These are phyloP conservation scores for Meriones psammophilus DNA, from an alignment of 2,797 vertebrate genomes.

Conservation along the genomic window DNA sequence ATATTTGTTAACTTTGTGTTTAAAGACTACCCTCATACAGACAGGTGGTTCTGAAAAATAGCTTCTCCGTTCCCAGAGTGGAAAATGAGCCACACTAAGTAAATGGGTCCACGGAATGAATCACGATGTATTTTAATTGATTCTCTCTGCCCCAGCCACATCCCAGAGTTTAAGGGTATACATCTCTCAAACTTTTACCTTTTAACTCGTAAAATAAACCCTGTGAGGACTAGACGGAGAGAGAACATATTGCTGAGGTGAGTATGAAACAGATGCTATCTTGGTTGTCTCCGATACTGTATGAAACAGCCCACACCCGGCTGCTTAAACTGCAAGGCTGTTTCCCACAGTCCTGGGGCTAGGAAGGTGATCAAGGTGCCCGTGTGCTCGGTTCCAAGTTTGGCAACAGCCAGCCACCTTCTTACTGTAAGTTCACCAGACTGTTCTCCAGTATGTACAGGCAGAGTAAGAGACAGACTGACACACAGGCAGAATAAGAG, in stretches of 20 bases:
- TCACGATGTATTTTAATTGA: neutral
- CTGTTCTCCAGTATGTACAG: no score
- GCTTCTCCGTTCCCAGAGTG: slow-evolving; percentile 56
- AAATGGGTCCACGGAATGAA: slow-evolving; percentile 10
- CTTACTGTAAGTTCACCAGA: neutral
- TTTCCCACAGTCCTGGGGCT: neutral
- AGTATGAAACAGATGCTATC: neutral
- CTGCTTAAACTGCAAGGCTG: neutral
- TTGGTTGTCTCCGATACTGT: neutral
- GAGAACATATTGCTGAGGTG: neutral
- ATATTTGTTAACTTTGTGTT: slow-evolving; percentile 70
- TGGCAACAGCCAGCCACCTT: neutral
- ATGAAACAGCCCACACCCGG: no score
- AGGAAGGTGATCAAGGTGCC: neutral
- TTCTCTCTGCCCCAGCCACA: neutral
- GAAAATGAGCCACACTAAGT: slow-evolving; percentile 1
- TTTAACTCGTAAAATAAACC: slow-evolving; percentile 60
- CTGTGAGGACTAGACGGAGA: neutral
- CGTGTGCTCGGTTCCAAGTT: neutral
- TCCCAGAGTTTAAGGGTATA: slow-evolving; percentile 14
- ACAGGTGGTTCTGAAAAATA: slow-evolving; percentile 54
- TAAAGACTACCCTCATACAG: slow-evolving; percentile 59
- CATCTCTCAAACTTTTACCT: slow-evolving; percentile 51
- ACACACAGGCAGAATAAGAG: neutral
- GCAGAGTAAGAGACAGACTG: neutral